A percentile compares a stretch with the other conserved stretches of the same genome.
Evolutionary conservation across 2,113 vertebrate genomes (phyloP).

Genomic region (Tachysurus fulvidraco): DNA sequence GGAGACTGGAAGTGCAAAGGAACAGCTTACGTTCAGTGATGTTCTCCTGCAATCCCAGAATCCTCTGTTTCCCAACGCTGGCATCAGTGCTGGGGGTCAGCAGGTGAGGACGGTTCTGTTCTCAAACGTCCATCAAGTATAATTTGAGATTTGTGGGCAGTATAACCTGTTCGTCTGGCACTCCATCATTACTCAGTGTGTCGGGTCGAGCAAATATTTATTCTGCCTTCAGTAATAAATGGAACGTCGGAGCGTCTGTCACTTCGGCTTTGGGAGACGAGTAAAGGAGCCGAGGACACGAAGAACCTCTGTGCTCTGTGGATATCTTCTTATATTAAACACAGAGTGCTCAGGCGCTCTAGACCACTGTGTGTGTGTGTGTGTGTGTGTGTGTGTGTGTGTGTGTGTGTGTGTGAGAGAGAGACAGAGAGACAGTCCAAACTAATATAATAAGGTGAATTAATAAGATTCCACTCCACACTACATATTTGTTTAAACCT

Average conservation of each 20-base stretch:
- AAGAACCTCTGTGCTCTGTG: conserved; percentile 29
- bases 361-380: neutral
- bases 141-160: conserved; percentile 50
- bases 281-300: conserved; percentile 16
- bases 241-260: conserved; percentile 65
- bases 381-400: conserved; percentile 33
- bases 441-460: conserved; percentile 48
- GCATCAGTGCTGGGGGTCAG: neutral
- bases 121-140: conserved; percentile 5
- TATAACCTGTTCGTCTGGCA: conserved; percentile 57
- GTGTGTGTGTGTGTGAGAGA: conserved; percentile 31
- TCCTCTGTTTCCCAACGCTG: neutral
- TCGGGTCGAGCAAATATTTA: conserved; percentile 74
- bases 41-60: neutral
- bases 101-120: neutral
- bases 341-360: conserved; percentile 1
- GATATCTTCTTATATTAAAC: conserved; percentile 13
- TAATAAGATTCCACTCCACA: conserved; percentile 28
- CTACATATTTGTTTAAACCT: neutral
- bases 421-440: conserved; percentile 20
- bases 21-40: neutral
- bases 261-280: conserved; percentile 62
- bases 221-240: conserved; percentile 71
- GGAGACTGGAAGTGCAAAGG: neutral
- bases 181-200: conserved; percentile 60